These are phyloP conservation scores for Tachina grossa DNA, from an alignment of 2,888 invertebrate species.

Conservation along the genomic window DNA sequence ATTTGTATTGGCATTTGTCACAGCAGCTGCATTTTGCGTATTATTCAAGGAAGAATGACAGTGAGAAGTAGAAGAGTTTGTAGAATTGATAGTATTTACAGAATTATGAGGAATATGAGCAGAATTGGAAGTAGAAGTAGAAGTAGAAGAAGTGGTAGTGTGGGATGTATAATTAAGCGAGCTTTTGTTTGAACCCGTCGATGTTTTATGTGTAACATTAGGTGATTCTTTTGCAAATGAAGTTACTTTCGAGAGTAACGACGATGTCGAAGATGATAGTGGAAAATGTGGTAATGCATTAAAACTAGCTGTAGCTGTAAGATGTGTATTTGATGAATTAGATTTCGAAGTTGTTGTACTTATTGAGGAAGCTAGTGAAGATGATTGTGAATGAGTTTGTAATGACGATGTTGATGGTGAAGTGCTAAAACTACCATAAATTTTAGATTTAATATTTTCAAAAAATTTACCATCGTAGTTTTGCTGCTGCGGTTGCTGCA, in stretches of 20 bases:
- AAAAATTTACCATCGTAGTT: conserved; percentile 82
- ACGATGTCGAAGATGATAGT: conserved; percentile 80
- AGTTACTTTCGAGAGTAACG: conserved; percentile 80
- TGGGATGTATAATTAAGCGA: conserved; percentile 71
- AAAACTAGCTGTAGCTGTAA: conserved; percentile 74
- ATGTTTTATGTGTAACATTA: conserved; percentile 56
- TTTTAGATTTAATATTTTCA: conserved; percentile 79
- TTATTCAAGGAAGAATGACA: conserved; percentile 69
- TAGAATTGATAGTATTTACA: conserved; percentile 67
- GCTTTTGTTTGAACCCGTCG: conserved; percentile 72
- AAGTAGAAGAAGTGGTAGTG: conserved; percentile 58
- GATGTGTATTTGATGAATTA: conserved; percentile 73
- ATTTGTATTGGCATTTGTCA: conserved; percentile 75
- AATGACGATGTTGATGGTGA: conserved; percentile 72
- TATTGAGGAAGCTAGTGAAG: conserved; percentile 72
- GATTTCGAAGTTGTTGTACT: conserved; percentile 63
- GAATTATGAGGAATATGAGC: conserved; percentile 55
- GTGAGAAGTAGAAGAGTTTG: conserved; percentile 71
- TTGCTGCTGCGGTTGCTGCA: conserved; percentile 79
- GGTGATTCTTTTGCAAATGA: conserved; percentile 76
- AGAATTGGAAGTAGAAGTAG: conserved; percentile 75
- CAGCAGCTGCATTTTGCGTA: conserved; percentile 73
- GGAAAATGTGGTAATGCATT: conserved; percentile 81
- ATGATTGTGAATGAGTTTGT: conserved; percentile 53
- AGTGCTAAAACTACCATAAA: conserved; percentile 82